Conservation (phyloP, 2,113 vertebrate species). For the Dissostichus mawsoni region DNA sequence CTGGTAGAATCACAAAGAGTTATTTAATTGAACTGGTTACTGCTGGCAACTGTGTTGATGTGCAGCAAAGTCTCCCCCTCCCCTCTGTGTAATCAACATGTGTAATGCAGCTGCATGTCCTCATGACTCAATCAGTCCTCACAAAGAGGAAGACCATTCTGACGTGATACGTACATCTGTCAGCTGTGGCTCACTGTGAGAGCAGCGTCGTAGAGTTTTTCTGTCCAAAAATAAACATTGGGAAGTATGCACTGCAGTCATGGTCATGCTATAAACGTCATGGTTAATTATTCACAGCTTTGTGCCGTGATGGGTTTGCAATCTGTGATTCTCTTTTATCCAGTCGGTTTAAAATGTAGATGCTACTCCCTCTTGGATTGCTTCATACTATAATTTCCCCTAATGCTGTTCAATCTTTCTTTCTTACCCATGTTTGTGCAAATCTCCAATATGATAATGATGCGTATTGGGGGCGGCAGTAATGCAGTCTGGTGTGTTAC, state of each 20-base stretch:
- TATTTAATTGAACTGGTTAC: neutral
- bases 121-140: conserved; percentile 29
- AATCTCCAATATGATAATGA: neutral
- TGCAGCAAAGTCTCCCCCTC: neutral
- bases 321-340: neutral
- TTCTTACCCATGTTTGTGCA: too few species aligned
- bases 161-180: conserved; percentile 43
- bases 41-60: neutral
- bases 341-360: neutral
- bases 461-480: too few species aligned
- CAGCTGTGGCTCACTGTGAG: conserved; percentile 42
- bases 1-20: neutral
- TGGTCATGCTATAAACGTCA: neutral
- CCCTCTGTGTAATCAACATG: neutral
- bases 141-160: conserved; percentile 15
- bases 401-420: neutral
- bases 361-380: neutral
- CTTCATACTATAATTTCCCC: neutral
- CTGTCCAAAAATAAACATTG: neutral
- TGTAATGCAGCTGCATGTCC: conserved; percentile 46
- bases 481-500: too few species aligned
- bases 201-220: neutral
- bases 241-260: neutral
- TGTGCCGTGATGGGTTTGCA: neutral
- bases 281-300: neutral